phyloP scores from a whole-genome alignment of 2,797 vertebrate species.

The Pithecia hirsuta region DNA sequence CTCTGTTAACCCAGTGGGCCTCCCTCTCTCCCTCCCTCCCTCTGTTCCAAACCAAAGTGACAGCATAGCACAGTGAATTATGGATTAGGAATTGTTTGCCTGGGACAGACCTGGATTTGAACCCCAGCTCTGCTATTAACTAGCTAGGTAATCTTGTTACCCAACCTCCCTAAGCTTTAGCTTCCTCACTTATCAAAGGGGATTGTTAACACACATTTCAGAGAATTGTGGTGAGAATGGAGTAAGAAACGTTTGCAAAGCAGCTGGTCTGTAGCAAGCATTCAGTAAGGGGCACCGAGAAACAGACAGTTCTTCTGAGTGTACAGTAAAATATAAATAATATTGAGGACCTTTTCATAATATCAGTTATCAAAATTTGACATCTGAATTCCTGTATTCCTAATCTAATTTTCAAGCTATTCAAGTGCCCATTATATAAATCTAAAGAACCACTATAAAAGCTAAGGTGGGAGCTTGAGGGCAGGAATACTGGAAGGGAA shows the following conservation, averaged over 20 bases:
- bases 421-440: not conserved
- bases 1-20: not conserved
- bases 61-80: not conserved
- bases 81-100: not conserved
- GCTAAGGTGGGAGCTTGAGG: not conserved
- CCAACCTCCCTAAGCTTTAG: not conserved
- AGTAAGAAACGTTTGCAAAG: not conserved
- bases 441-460: not conserved
- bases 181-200: not conserved
- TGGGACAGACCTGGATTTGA: not conserved
- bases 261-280: not conserved
- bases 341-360: not conserved
- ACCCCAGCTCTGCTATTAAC: not conserved
- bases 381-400: not conserved
- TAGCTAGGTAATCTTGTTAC: not conserved
- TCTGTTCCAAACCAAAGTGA: not conserved
- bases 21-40: not conserved
- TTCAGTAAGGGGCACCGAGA: not conserved
- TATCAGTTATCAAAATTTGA: not conserved
- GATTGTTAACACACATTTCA: not conserved
- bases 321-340: not conserved
- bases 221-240: not conserved
- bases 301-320: not conserved
- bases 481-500: not conserved
- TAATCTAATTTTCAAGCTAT: constrained; percentile 22